Evolutionary conservation across 1,140 invertebrate genomes (phyloP), one percentile per base, ranked within the genome.

Genomic region (Drosophila suzukii): DNA sequence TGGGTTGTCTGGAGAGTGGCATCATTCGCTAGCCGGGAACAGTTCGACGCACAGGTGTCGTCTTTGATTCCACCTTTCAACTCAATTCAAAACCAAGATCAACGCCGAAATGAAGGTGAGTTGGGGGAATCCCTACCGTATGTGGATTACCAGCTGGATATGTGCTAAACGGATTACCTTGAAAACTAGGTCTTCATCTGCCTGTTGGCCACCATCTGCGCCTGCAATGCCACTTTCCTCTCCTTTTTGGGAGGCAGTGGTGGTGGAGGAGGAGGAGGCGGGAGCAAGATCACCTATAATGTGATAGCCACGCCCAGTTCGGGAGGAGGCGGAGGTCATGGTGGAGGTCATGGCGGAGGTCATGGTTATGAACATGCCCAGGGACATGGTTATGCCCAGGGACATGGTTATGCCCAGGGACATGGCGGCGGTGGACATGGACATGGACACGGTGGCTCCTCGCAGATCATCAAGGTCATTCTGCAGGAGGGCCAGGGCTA

Each of bases 161-260:
- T 56, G 43, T 51, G 32, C 63, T 78, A 51, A 78, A 67, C 30
- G 70, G 74, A 73, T 57, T 66, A 59, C 11, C 53, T 63, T 63
- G 20, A 17, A 2, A n/a, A 17, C n/a, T 53, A 91, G 89, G 57
- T 90, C 68, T 85, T 86, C 49, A 67, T 91, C 63, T 91, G 89
- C 58, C 73, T 91, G 36, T 56, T 91, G 60, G 84, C 81, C 70
- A 74, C 71, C 43, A 38, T 91, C 6, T 84, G 84, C 51, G 68
- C 56, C 38, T 89, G 89, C 57, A 91, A 91, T 53, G 89, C 75
- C 51, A 91, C 89, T 32, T 78, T 91, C 6, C 72, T 91, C 27
- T 90, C 83, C 47, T 60, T 91, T n/a, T 55, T 91, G 36, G 89
- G 89, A 11, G 88, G 88, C n/a, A 79, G 85, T 0, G 81, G 81